Conservation (phyloP, 1,140 invertebrate species). For the Drosophila pruinosa region DNA sequence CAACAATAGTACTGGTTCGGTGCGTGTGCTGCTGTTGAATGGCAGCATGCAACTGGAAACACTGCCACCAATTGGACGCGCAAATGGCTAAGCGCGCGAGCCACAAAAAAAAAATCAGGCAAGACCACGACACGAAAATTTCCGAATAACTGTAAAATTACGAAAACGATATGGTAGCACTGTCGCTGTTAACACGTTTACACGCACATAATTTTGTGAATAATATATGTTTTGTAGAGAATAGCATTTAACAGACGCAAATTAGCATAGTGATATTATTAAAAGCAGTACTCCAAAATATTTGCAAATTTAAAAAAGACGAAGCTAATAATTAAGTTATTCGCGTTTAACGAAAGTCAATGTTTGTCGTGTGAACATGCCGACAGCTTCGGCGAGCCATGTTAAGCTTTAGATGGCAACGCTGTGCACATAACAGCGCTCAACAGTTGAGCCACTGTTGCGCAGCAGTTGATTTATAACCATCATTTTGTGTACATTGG, state of each 20-base stretch:
- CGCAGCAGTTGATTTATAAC: not conserved
- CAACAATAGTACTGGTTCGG: not conserved
- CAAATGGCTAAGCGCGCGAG: slow-evolving; percentile 24
- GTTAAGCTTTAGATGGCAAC: not conserved
- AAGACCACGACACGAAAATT: not conserved
- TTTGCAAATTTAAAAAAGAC: not conserved
- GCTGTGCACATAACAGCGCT: not conserved
- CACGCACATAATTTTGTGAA: not conserved
- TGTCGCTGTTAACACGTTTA: slow-evolving; percentile 15
- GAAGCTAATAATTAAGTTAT: not conserved
- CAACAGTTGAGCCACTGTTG: slow-evolving; percentile 12
- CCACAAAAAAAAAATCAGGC: slow-evolving; percentile 15
- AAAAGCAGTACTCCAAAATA: too few species aligned
- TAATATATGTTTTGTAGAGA: not conserved
- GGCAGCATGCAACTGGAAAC: slow-evolving; percentile 56
- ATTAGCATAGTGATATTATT: too few species aligned
- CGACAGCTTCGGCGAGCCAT: not conserved
- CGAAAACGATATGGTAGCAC: slow-evolving; percentile 12
- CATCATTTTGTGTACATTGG: slow-evolving; percentile 12
- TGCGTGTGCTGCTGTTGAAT: slow-evolving; percentile 42
- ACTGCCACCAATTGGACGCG: slow-evolving; percentile 17
- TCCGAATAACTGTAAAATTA: not conserved
- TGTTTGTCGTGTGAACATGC: not conserved
- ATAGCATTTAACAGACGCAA: not conserved
- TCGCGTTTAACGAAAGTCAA: not conserved